Evolutionary conservation across 2,113 vertebrate genomes (phyloP).

Genomic region (Entelurus aequoreus): DNA sequence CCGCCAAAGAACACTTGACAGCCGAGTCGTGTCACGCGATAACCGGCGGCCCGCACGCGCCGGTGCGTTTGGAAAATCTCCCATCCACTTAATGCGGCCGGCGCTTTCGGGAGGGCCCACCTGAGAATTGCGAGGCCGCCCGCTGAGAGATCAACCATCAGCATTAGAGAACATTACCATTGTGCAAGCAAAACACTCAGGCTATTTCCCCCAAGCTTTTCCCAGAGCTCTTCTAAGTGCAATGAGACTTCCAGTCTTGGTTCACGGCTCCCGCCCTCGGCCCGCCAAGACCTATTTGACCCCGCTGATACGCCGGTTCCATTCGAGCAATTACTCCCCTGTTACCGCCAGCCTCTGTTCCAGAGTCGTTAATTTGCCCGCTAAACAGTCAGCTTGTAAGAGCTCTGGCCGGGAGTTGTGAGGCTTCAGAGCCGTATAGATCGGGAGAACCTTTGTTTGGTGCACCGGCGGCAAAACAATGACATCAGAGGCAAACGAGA

Average conservation of each 20-base stretch:
- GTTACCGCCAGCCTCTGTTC: constrained; percentile 48
- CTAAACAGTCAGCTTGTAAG: constrained; percentile 45
- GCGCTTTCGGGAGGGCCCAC: constrained; percentile 64
- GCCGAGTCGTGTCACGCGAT: constrained; percentile 53
- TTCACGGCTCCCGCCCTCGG: constrained; percentile 36
- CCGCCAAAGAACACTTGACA: constrained; percentile 57
- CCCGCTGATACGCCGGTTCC: constrained; percentile 24
- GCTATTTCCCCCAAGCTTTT: constrained; percentile 55
- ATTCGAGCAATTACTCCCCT: constrained; percentile 49
- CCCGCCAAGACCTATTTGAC: constrained; percentile 42
- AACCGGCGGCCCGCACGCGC: constrained; percentile 34
- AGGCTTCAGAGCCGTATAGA: constrained; percentile 28
- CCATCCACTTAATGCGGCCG: constrained; percentile 72
- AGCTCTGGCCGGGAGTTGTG: constrained; percentile 37
- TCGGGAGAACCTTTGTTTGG: constrained; percentile 44
- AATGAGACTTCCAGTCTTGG: constrained; percentile 48
- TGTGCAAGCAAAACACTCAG: constrained; percentile 45
- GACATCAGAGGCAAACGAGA: constrained; percentile 63
- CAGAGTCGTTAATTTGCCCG: constrained; percentile 48
- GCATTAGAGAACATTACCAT: constrained; percentile 70
- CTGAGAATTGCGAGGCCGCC: constrained; percentile 68
- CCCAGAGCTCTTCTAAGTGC: constrained; percentile 54
- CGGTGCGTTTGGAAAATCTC: constrained; percentile 60
- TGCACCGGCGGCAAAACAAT: constrained; percentile 53
- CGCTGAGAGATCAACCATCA: constrained; percentile 68